These are phyloP conservation scores for Pseudococcus viburni DNA, from an alignment of 2,888 invertebrate genomes.

Conservation along the genomic window DNA sequence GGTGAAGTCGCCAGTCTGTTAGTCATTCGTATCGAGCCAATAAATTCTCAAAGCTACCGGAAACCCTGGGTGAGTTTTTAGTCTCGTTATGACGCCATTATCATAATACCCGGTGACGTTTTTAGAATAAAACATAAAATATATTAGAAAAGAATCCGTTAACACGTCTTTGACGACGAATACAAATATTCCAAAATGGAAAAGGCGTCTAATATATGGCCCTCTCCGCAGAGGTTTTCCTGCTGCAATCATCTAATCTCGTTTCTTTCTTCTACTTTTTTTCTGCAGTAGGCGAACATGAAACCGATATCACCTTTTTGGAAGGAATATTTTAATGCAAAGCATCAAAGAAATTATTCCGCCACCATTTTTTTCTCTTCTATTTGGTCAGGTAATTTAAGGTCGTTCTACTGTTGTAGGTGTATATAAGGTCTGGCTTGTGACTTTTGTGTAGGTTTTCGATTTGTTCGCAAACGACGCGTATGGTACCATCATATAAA, in stretches of 20 bases:
- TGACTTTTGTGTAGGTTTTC: constrained; percentile 55
- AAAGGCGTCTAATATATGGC: constrained; percentile 55
- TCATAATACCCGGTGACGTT: constrained; percentile 50
- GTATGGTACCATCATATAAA: constrained; percentile 19
- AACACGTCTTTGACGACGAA: constrained; percentile 51
- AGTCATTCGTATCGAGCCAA: constrained; percentile 3
- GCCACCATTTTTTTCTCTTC: constrained; percentile 49
- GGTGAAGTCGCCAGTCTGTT: neutral
- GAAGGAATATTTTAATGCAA: constrained; percentile 57
- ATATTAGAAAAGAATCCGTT: constrained; percentile 35
- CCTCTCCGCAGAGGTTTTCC: constrained; percentile 20
- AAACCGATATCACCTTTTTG: constrained; percentile 56
- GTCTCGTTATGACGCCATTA: constrained; percentile 50
- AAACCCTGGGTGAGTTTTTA: constrained; percentile 5
- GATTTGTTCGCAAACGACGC: neutral
- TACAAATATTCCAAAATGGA: constrained; percentile 37
- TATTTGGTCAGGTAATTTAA: constrained; percentile 47
- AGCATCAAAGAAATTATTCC: constrained; percentile 57
- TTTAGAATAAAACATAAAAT: constrained; percentile 27
- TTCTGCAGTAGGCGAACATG: constrained; percentile 45
- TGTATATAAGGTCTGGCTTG: constrained; percentile 53
- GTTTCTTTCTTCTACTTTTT: constrained; percentile 10
- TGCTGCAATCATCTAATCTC: constrained; percentile 29
- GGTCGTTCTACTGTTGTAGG: constrained; percentile 57
- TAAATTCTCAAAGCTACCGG: constrained; percentile 33